These are phyloP conservation scores for Propithecus perrieri DNA, from an alignment of 2,797 vertebrate species.

Conservation along the genomic window DNA sequence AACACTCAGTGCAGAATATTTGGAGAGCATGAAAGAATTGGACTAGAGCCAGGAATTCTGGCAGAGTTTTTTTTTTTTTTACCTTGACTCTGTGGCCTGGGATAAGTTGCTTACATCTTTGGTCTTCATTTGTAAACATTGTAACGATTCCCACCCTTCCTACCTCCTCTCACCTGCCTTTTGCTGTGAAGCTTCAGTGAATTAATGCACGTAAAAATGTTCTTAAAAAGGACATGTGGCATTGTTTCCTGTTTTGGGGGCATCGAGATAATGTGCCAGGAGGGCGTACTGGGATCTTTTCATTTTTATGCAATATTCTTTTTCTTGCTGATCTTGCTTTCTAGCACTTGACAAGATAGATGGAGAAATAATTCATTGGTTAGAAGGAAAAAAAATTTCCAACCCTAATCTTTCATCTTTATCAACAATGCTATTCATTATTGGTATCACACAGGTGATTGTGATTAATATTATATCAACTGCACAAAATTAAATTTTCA, in stretches of 20 bases:
- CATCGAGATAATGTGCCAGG: not conserved
- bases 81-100: too few species aligned
- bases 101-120: not conserved
- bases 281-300: not conserved
- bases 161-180: not conserved
- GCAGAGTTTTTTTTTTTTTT: not conserved
- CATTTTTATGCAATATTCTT: not conserved
- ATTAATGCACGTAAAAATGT: not conserved
- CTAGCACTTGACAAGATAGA: not conserved
- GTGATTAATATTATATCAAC: not conserved
- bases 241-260: not conserved
- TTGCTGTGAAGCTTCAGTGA: not conserved
- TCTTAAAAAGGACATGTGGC: not conserved
- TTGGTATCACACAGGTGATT: not conserved
- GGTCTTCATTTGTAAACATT: not conserved
- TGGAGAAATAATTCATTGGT: not conserved
- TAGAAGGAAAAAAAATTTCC: not conserved
- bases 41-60: too few species aligned
- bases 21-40: not conserved
- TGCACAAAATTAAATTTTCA: not conserved
- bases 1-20: not conserved
- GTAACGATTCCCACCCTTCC: not conserved
- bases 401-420: constrained; percentile 28
- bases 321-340: not conserved
- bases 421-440: not conserved